Evolutionary conservation across 2,888 invertebrate genomes (phyloP).

Genomic region (Phasia obesa): DNA sequence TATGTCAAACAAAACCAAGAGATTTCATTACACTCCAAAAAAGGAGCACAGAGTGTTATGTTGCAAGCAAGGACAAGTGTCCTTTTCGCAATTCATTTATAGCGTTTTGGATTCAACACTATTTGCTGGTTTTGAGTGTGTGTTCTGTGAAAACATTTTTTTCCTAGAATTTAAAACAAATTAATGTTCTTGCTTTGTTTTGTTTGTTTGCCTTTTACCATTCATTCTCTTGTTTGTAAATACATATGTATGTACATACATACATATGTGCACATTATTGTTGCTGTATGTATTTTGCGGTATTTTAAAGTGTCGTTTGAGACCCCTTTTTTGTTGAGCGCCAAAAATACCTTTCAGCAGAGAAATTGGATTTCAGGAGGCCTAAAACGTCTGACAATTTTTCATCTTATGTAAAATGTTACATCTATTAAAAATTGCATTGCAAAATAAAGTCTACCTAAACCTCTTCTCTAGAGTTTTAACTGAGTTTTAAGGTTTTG

Average conservation of each 20-base stretch:
- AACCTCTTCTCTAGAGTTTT: too few relatives aligned
- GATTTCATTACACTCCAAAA: slow-evolving; percentile 45
- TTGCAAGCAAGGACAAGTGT: slow-evolving; percentile 47
- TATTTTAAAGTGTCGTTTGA: slow-evolving; percentile 59
- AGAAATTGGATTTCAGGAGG: too few relatives aligned
- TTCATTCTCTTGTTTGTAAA: slow-evolving; percentile 24
- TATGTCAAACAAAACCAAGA: slow-evolving; percentile 56
- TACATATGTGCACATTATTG: slow-evolving; percentile 16
- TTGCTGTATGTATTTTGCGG: slow-evolving; percentile 62
- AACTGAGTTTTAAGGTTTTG: too few relatives aligned
- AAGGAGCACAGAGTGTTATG: slow-evolving; percentile 6
- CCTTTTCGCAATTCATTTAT: slow-evolving; percentile 35
- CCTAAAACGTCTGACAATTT: too few relatives aligned
- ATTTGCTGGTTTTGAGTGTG: slow-evolving; percentile 42
- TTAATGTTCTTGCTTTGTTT: slow-evolving; percentile 45
- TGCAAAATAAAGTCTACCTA: background rate
- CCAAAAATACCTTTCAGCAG: background rate
- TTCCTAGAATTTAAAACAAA: slow-evolving; percentile 54
- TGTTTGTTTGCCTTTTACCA: slow-evolving; percentile 49
- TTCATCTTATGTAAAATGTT: too few relatives aligned
- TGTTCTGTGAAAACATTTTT: slow-evolving; percentile 15
- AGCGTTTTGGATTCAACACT: slow-evolving; percentile 50
- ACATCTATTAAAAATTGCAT: too few relatives aligned
- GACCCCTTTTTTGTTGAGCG: slow-evolving; percentile 43
- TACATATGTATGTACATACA: background rate